A percentile compares a stretch with the other conserved stretches of the same genome.
phyloP scores from a whole-genome alignment of 2,888 invertebrate species.

The Synanthedon myopaeformis region DNA sequence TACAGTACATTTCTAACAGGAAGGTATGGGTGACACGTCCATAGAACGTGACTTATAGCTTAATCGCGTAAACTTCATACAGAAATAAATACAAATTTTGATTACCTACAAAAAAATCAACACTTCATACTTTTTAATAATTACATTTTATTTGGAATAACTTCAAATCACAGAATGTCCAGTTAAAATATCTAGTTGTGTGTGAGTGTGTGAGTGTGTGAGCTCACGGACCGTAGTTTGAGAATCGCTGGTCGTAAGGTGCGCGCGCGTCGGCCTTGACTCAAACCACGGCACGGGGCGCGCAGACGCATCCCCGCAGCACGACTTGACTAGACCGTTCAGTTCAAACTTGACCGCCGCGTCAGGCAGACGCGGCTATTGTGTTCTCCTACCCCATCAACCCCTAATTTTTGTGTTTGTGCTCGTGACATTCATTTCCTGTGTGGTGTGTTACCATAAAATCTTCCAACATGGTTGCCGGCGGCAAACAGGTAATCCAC shows the following conservation, averaged over 20 bases:
- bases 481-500: conserved; percentile 61
- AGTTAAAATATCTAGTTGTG: too few species aligned
- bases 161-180: too few species aligned
- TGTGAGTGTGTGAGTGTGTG: too few species aligned
- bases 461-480: conserved; percentile 60
- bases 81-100: too few species aligned
- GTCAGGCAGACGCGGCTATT: conserved; percentile 61
- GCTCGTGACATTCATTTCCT: conserved; percentile 38
- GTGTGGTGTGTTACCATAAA: conserved; percentile 32
- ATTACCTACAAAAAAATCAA: too few species aligned
- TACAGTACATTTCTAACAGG: too few species aligned
- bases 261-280: conserved; percentile 2
- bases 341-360: conserved; percentile 65
- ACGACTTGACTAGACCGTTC: conserved; percentile 27
- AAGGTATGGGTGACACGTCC: too few species aligned
- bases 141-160: too few species aligned
- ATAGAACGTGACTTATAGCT: too few species aligned
- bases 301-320: conserved; percentile 23
- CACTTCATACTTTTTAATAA: too few species aligned
- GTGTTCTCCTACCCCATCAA: conserved; percentile 27
- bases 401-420: conserved; percentile 24
- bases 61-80: too few species aligned
- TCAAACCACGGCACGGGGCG: conserved; percentile 23
- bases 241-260: neutral
- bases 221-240: neutral